A percentile compares a stretch with the other conserved stretches of the same genome.
Evolutionary conservation across 2,797 vertebrate species (phyloP).

Genomic region (Tokudaia muenninki): DNA sequence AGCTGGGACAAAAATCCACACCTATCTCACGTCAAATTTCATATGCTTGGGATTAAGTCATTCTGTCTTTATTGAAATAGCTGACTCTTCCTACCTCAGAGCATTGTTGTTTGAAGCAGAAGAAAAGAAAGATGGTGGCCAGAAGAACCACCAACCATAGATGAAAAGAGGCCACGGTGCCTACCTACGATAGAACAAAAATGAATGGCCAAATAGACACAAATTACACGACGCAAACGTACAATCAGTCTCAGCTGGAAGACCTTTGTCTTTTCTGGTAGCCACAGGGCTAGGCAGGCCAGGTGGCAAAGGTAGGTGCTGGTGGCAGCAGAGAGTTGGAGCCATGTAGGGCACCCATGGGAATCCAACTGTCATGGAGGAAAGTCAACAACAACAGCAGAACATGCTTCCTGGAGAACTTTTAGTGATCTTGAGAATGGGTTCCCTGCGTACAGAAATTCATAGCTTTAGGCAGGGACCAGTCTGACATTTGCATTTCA

Average conservation of each 20-base stretch:
- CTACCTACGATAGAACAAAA: not conserved
- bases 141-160: not conserved
- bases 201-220: not conserved
- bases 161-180: not conserved
- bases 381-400: not conserved
- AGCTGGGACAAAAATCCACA: not conserved
- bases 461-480: not conserved
- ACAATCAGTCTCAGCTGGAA: not conserved
- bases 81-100: not conserved
- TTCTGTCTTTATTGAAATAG: constrained; percentile 3
- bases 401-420: not conserved
- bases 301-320: not conserved
- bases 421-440: not conserved
- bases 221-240: not conserved
- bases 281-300: not conserved
- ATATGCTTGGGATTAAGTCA: not conserved
- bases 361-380: fast-evolving
- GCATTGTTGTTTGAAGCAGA: not conserved
- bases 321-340: constrained; percentile 71
- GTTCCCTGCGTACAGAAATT: not conserved
- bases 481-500: not conserved
- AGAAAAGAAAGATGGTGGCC: not conserved
- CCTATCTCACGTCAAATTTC: not conserved
- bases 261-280: not conserved
- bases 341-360: not conserved